Evolutionary conservation across 2,797 vertebrate species (phyloP).

Genomic region (Hirundo rustica): DNA sequence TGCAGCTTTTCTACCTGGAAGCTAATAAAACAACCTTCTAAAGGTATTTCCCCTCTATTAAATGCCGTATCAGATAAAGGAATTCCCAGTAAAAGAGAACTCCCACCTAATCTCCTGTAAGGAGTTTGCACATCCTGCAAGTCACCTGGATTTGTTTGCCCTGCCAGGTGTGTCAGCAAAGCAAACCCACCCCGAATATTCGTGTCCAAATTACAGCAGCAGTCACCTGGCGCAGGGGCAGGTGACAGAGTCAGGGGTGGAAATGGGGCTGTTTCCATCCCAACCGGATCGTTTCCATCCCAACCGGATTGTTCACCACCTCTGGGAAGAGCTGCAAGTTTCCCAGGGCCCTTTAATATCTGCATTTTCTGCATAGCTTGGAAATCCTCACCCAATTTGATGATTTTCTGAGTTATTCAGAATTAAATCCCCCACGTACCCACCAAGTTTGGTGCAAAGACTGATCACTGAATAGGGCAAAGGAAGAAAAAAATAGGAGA

Average conservation of each 20-base stretch:
- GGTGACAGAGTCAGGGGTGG: not conserved
- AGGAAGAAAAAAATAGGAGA: not conserved
- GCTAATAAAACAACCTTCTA: not conserved
- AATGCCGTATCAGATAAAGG: not conserved
- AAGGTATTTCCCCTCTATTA: not conserved
- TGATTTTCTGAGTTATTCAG: not conserved
- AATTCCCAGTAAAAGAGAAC: not conserved
- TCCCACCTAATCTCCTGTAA: not conserved
- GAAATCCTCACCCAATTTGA: not conserved
- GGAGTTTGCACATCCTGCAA: constrained; percentile 6
- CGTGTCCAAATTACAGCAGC: not conserved
- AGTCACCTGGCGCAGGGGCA: not conserved
- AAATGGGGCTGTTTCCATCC: not conserved
- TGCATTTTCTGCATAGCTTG: not conserved
- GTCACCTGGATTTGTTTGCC: not conserved
- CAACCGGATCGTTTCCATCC: not conserved
- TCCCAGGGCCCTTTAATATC: not conserved
- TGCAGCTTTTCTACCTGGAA: not conserved
- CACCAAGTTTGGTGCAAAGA: not conserved
- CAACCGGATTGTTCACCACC: not conserved
- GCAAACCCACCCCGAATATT: constrained; percentile 3
- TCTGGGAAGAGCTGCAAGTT: not conserved
- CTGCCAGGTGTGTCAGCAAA: constrained; percentile 11
- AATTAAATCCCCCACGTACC: not conserved
- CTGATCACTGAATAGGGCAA: not conserved